phyloP scores from a whole-genome alignment of 2,888 invertebrate genomes.

The Atherix ibis region DNA sequence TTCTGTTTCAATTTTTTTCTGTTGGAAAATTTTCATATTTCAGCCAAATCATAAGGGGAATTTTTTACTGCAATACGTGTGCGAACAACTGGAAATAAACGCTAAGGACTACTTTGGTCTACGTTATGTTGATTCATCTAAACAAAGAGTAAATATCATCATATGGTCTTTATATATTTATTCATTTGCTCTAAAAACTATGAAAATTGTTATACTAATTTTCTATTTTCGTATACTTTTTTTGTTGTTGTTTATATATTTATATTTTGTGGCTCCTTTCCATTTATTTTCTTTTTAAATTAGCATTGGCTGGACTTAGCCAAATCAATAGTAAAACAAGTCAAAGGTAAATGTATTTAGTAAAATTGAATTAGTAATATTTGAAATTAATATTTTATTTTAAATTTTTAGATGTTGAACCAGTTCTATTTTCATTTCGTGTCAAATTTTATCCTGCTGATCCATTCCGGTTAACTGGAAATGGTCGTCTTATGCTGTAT shows the following conservation, averaged over 20 bases:
- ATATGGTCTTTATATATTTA: background rate
- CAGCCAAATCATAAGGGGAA: slow-evolving; percentile 81
- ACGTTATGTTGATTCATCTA: slow-evolving; percentile 75
- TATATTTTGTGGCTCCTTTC: background rate
- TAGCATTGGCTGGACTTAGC: slow-evolving; percentile 91
- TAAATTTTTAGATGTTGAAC: slow-evolving; percentile 60
- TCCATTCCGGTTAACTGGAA: slow-evolving; percentile 81
- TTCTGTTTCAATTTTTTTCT: too few relatives aligned
- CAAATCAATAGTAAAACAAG: slow-evolving; percentile 79
- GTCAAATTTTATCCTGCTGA: slow-evolving; percentile 97
- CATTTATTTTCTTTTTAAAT: slow-evolving; percentile 25
- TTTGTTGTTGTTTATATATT: background rate
- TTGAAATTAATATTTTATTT: background rate
- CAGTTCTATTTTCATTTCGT: slow-evolving; percentile 86
- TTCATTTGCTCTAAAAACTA: too few relatives aligned
- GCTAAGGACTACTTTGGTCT: slow-evolving; percentile 92
- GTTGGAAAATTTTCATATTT: too few relatives aligned
- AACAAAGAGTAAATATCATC: slow-evolving; percentile 58
- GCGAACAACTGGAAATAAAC: slow-evolving; percentile 74
- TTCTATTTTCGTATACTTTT: slow-evolving; percentile 7
- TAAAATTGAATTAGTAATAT: too few relatives aligned
- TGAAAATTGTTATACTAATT: background rate
- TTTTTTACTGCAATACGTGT: slow-evolving; percentile 77
- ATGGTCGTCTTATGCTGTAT: slow-evolving; percentile 89
- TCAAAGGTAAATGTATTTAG: slow-evolving; percentile 51